Conservation (phyloP, 2,797 vertebrate genomes). For the Poeciliopsis infans region DNA sequence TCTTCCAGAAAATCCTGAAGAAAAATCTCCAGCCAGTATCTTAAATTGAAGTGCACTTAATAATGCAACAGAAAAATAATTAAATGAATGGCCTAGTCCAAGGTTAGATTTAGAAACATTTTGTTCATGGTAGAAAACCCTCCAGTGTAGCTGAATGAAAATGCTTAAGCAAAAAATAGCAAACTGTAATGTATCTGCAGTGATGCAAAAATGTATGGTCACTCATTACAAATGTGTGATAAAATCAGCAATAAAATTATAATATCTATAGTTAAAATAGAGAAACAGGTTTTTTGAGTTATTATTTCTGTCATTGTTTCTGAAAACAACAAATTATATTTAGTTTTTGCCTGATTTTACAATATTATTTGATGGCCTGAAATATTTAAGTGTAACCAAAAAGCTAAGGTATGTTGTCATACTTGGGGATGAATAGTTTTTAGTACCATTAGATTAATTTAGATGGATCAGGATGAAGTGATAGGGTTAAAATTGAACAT, state of each 20-base stretch:
- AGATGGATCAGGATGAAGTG: background rate
- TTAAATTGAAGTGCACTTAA: background rate
- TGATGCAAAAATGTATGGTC: background rate
- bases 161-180: background rate
- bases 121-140: background rate
- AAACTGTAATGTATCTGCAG: background rate
- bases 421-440: background rate
- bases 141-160: background rate
- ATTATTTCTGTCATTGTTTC: background rate
- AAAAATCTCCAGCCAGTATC: background rate
- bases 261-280: background rate
- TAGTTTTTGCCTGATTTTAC: background rate
- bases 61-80: background rate
- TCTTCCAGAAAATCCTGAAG: background rate
- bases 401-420: background rate
- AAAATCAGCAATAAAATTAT: background rate
- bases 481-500: background rate
- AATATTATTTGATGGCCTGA: background rate
- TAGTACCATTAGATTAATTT: background rate
- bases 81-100: background rate
- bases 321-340: background rate
- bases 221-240: background rate
- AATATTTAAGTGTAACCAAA: background rate
- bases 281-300: background rate
- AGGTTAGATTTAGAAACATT: background rate